Base-by-base conservation (phyloP, 2,113 vertebrate genomes). In the Sporophila hypoxantha region DNA sequence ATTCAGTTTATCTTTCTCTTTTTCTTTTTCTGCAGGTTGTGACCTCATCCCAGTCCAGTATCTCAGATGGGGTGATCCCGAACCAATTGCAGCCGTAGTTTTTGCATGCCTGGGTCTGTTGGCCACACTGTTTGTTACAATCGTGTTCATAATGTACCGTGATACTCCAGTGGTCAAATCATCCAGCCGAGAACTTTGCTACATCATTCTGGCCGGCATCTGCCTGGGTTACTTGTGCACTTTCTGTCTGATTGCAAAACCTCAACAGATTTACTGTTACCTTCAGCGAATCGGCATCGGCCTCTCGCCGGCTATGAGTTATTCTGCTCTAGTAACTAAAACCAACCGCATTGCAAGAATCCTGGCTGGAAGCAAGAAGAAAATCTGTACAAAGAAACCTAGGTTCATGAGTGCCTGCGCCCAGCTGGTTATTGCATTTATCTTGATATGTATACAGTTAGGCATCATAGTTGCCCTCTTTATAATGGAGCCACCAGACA, bases 91-190 rank as follows among this genome's bases (percentile, higher is more conserved):
- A 62, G 99, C 99, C 0, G 98, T 99, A 71, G 99, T 99, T 73
- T 99, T 99, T 82, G 97, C 99, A 92, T 99, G 99, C 87, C 97
- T 99, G 0, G 99, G 99, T 41, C 97, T 99, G 26, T 95, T 99
- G 95, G 98, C 98, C 76, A 99, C 99, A 2, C 97, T 99, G 85
- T 99, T 99, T 78, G 99, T 99, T 71, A 99, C 98, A 13, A 97
- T 96, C 8, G 89, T 99, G 88, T 99, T 99, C 93, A 98, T 99
- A 92, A 97, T 98, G 95, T 99, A 98, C 91, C 97, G 98, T 7
- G 99, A 99, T 60, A 99, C 99, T 8, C 99, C 99, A 0, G 99
- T 99, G 23, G 99, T 99, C 92, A 99, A 99, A 93, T 99, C 99
- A 9, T 99, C 99, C 56, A 99, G 99, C 87, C 96, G 99, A 44